These are phyloP conservation scores for Charaxes varanes DNA, from an alignment of 1,140 invertebrate species.

Conservation along the genomic window DNA sequence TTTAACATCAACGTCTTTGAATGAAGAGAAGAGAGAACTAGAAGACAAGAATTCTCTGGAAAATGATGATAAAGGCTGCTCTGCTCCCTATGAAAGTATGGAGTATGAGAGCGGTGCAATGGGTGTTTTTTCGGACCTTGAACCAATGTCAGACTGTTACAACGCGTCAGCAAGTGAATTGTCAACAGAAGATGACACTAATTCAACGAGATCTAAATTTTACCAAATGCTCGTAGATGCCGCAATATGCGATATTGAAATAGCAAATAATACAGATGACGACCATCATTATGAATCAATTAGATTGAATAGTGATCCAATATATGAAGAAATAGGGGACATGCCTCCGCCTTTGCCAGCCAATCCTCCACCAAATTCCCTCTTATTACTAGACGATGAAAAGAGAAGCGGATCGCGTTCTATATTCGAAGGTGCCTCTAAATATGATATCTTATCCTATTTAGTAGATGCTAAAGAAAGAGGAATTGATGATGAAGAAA, in stretches of 20 bases:
- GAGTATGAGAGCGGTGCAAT: constrained; percentile 72
- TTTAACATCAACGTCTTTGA: constrained; percentile 14
- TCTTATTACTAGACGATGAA: constrained; percentile 77
- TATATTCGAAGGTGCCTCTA: constrained; percentile 89
- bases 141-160: constrained; percentile 79
- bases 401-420: constrained; percentile 78
- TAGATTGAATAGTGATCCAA: constrained; percentile 83
- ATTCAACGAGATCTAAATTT: constrained; percentile 78
- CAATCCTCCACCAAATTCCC: constrained; percentile 79
- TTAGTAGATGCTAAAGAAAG: constrained; percentile 89
- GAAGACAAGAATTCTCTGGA: constrained; percentile 27
- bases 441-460: constrained; percentile 92
- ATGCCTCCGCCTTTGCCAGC: constrained; percentile 85
- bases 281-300: constrained; percentile 88
- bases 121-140: constrained; percentile 68
- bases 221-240: constrained; percentile 81
- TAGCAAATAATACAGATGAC: constrained; percentile 75
- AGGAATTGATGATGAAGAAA: constrained; percentile 78
- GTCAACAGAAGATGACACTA: constrained; percentile 76
- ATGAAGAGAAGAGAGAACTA: constrained; percentile 20
- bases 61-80: constrained; percentile 66
- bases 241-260: constrained; percentile 77
- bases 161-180: constrained; percentile 77
- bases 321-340: constrained; percentile 91
- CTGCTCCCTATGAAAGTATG: constrained; percentile 75